Evolutionary conservation across 2,113 vertebrate genomes (phyloP).

Genomic region (Potamarius usumacintae): DNA sequence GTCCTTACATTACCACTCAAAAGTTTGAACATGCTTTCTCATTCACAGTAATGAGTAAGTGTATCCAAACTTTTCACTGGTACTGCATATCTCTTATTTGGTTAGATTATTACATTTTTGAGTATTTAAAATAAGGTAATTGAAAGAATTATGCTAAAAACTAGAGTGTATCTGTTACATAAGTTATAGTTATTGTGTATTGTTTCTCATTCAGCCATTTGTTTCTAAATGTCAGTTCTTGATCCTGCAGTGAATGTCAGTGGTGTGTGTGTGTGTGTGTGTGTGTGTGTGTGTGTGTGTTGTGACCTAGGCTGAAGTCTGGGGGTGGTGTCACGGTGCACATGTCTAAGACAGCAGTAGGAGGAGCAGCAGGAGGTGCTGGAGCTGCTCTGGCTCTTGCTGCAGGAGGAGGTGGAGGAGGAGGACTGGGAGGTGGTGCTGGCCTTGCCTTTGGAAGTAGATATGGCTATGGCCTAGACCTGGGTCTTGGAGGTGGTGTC

Average conservation of each 20-base stretch:
- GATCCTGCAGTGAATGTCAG: not conserved
- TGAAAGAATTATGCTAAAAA: not conserved
- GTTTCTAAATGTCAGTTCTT: not conserved
- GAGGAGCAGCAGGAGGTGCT: slow-evolving; percentile 49
- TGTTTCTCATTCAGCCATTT: not conserved
- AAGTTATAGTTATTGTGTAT: not conserved
- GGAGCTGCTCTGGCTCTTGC: slow-evolving; percentile 40
- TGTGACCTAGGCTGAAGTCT: slow-evolving; percentile 57
- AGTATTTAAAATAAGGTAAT: not conserved
- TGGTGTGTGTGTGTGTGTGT: slow-evolving; percentile 4
- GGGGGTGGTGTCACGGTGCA: slow-evolving; percentile 66
- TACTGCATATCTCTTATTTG: not conserved
- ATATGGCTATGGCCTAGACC: slow-evolving; percentile 18
- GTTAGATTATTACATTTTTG: not conserved
- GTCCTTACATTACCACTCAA: not conserved
- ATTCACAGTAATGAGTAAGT: too few species aligned
- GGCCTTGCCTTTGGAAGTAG: slow-evolving; percentile 41
- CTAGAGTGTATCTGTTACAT: not conserved
- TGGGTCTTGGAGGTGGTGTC: slow-evolving; percentile 33
- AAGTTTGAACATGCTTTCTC: too few species aligned
- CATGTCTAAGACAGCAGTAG: slow-evolving; percentile 57
- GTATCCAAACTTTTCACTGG: too few species aligned
- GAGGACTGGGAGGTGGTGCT: slow-evolving; percentile 50
- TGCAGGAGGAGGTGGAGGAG: slow-evolving; percentile 47
- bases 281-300: slow-evolving; percentile 14